Evolutionary conservation across 2,888 invertebrate species (phyloP).

Genomic region (Drosophila peninsularis): DNA sequence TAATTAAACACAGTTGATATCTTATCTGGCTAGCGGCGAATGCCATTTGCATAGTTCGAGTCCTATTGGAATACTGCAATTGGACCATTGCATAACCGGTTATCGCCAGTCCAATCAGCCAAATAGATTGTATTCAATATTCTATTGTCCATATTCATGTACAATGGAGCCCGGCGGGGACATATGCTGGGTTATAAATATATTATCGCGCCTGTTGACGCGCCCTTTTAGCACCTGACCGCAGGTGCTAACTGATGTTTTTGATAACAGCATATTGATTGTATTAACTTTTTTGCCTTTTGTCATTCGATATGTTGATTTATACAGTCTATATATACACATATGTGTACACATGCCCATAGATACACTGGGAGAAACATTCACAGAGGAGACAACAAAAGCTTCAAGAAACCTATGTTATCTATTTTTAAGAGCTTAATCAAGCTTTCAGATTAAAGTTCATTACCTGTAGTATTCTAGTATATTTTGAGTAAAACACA

Average conservation of each 20-base stretch:
- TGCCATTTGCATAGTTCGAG: background rate
- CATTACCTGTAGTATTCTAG: no score
- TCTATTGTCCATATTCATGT: background rate
- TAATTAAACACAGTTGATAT: constrained; percentile 9
- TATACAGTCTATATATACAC: background rate
- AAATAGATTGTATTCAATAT: background rate
- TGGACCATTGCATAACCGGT: constrained; percentile 22
- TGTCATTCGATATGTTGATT: background rate
- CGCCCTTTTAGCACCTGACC: constrained; percentile 27
- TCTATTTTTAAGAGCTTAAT: background rate
- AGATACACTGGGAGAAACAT: constrained; percentile 4
- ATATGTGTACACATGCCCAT: background rate
- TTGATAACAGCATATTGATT: constrained; percentile 14
- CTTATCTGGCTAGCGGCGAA: constrained; percentile 28
- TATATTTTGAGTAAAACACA: no score
- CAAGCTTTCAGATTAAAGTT: background rate
- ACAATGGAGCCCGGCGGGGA: constrained; percentile 1
- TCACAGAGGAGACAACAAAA: background rate
- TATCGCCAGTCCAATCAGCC: constrained; percentile 3
- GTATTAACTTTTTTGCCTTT: background rate
- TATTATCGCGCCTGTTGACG: constrained; percentile 17
- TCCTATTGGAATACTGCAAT: background rate
- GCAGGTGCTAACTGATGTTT: constrained; percentile 4
- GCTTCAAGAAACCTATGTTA: no score
- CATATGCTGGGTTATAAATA: constrained; percentile 5